Conservation (phyloP, 2,797 vertebrate species). For the Sebastes cheni region DNA sequence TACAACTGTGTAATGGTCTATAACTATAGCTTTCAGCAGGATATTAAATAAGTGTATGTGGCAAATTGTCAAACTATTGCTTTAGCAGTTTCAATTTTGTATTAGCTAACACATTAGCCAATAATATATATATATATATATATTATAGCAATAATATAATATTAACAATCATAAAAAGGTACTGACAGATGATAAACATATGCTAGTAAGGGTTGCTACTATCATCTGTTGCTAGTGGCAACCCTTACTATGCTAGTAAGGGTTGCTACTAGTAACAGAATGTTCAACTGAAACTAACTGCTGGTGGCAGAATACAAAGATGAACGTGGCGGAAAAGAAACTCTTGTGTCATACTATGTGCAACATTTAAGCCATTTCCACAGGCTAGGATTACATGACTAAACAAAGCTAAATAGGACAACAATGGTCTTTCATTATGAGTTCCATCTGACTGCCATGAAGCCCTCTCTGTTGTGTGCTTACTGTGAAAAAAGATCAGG, state of each 20-base stretch:
- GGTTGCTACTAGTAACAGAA: neutral
- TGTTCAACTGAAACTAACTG: neutral
- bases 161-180: neutral
- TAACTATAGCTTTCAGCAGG: neutral
- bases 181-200: neutral
- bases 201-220: too few species aligned
- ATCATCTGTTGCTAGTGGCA: too few species aligned
- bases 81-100: neutral
- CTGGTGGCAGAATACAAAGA: neutral
- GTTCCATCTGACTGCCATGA: neutral
- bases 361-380: too few species aligned
- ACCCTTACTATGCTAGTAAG: too few species aligned
- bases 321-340: neutral
- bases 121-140: too few species aligned
- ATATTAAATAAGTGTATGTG: neutral
- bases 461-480: neutral
- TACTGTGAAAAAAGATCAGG: neutral
- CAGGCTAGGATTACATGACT: too few species aligned
- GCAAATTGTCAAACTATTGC: neutral
- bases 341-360: neutral
- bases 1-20: too few species aligned
- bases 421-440: slow-evolving; percentile 2
- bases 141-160: neutral
- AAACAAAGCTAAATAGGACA: slow-evolving; percentile 10
- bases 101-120: too few species aligned